A percentile compares a stretch with the other conserved stretches of the same genome.
Evolutionary conservation across 2,888 invertebrate genomes (phyloP).

Genomic region (Zaprionus bogoriensis): DNA sequence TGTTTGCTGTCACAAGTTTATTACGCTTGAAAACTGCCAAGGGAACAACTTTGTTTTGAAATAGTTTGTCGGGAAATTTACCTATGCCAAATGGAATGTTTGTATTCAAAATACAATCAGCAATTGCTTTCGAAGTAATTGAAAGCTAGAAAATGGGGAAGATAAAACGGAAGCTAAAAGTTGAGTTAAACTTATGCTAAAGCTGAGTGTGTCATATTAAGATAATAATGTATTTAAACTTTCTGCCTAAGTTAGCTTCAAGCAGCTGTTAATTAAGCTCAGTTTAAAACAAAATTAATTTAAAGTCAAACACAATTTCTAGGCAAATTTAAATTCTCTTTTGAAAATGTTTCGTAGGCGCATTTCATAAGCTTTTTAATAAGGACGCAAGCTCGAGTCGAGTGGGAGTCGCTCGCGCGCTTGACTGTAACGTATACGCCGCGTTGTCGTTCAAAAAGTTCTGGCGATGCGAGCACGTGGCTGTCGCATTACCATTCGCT

Average conservation of each 20-base stretch:
- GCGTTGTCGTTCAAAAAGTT: conserved; percentile 32
- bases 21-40: neutral
- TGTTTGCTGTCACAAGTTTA: neutral
- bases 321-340: neutral
- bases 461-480: conserved; percentile 53
- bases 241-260: neutral
- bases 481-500: conserved; percentile 27
- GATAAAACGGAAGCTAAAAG: too few relatives aligned
- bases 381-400: neutral
- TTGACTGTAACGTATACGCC: conserved; percentile 39
- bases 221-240: too few relatives aligned
- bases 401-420: too few relatives aligned
- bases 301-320: neutral
- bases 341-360: neutral
- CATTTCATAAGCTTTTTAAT: conserved; percentile 7
- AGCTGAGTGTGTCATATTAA: too few relatives aligned
- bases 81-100: neutral
- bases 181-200: too few relatives aligned
- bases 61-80: neutral
- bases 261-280: neutral
- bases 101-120: neutral
- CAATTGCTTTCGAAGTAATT: neutral
- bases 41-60: neutral
- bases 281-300: neutral
- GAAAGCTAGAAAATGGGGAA: neutral